A percentile compares a stretch with the other conserved stretches of the same genome.
These are phyloP conservation scores for Orius insidiosus DNA, from an alignment of 1,140 invertebrate species.

Conservation along the genomic window DNA sequence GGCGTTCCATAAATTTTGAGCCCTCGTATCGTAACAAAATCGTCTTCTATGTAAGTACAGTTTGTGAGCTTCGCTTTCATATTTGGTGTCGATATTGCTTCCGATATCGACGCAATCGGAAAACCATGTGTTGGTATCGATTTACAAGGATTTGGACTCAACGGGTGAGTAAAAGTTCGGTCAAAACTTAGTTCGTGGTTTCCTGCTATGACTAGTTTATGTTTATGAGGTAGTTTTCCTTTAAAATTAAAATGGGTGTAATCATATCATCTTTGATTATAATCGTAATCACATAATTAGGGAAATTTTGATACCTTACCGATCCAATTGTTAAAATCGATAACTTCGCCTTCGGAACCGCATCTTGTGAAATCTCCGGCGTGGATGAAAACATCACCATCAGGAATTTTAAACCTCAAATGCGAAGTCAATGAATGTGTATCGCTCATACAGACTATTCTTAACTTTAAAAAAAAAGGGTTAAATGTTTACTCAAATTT, in stretches of 20 bases:
- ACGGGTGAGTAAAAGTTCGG: constrained; percentile 42
- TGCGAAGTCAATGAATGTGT: constrained; percentile 61
- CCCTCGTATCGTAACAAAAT: constrained; percentile 44
- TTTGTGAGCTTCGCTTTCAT: constrained; percentile 51
- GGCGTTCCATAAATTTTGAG: constrained; percentile 72
- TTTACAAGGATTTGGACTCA: constrained; percentile 36
- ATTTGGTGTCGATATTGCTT: constrained; percentile 42
- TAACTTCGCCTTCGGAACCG: constrained; percentile 54
- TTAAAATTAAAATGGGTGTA: too few species aligned
- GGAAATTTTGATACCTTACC: constrained; percentile 37
- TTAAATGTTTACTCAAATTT: too few species aligned
- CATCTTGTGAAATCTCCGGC: constrained; percentile 74
- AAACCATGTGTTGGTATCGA: constrained; percentile 49
- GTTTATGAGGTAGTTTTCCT: constrained; percentile 55
- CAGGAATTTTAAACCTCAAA: constrained; percentile 51
- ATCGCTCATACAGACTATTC: constrained; percentile 77
- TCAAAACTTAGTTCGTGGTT: constrained; percentile 82
- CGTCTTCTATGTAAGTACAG: constrained; percentile 64
- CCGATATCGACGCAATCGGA: constrained; percentile 39
- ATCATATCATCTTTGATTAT: too few species aligned
- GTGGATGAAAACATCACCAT: constrained; percentile 74
- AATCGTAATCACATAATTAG: too few species aligned
- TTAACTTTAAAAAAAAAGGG: constrained; percentile 29
- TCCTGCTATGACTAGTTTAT: constrained; percentile 76
- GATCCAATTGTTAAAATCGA: constrained; percentile 67